These are phyloP conservation scores for Magallana angulata DNA, from an alignment of 1,140 invertebrate species.

Conservation along the genomic window DNA sequence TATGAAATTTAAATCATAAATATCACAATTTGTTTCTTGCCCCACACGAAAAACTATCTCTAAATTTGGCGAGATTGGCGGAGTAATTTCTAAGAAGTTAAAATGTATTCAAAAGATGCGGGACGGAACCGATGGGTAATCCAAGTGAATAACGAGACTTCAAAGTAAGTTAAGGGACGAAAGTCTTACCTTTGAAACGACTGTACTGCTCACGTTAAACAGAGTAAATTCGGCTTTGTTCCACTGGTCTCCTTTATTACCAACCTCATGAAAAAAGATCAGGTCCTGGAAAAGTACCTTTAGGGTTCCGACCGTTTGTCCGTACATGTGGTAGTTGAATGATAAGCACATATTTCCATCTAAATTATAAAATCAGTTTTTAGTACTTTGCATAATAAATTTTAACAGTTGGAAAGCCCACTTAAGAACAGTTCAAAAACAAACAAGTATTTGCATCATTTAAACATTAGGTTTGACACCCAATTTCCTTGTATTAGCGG, in stretches of 20 bases:
- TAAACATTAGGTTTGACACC: no score
- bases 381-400: not conserved
- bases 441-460: no score
- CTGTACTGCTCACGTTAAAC: not conserved
- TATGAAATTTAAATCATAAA: no score
- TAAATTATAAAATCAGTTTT: not conserved
- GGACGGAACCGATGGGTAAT: no score
- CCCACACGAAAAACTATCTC: no score
- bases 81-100: no score
- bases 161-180: not conserved
- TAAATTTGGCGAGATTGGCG: no score
- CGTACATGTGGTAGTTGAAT: not conserved
- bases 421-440: no score
- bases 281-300: not conserved
- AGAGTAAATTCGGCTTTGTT: not conserved
- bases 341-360: conserved; percentile 1
- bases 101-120: no score
- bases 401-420: no score
- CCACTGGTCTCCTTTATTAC: not conserved
- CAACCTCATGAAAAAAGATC: not conserved
- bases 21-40: no score
- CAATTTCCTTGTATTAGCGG: no score
- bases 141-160: not conserved
- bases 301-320: not conserved
- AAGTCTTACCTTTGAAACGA: not conserved